Percentiles rank a stretch among this genome's conserved stretches.
Conservation (phyloP, 2,888 invertebrate species). For the Pedicia rivosa region DNA sequence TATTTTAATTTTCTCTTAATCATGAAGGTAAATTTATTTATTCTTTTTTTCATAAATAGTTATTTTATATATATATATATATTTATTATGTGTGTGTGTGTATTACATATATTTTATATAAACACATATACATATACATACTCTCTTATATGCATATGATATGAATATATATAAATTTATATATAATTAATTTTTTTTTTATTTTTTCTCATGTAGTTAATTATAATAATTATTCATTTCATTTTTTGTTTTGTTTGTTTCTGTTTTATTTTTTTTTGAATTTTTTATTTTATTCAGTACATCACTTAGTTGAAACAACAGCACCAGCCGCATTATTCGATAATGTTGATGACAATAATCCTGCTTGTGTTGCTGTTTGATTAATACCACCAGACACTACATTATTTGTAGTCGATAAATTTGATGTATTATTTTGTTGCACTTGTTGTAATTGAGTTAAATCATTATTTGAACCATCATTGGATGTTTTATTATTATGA, state of each 20-base stretch:
- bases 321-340: constrained; percentile 12
- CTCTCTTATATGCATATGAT: no score
- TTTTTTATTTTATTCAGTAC: constrained; percentile 16
- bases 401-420: constrained; percentile 7
- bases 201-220: constrained; percentile 4
- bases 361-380: constrained; percentile 3
- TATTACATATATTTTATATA: no score
- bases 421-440: constrained; percentile 9
- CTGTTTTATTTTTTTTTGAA: constrained; percentile 6
- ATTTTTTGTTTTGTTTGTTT: constrained; percentile 5
- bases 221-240: not conserved
- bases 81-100: constrained; percentile 7
- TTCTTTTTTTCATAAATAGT: constrained; percentile 3
- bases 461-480: constrained; percentile 13
- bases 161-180: no score
- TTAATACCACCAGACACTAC: constrained; percentile 7
- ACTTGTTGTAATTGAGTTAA: constrained; percentile 17
- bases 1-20: constrained; percentile 4
- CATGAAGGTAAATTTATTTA: constrained; percentile 3
- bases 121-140: no score
- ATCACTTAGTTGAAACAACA: constrained; percentile 19
- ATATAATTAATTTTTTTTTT: constrained; percentile 4
- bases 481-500: constrained; percentile 25
- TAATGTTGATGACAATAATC: constrained; percentile 5
- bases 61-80: constrained; percentile 3